Percentiles rank a stretch among this genome's conserved stretches.
Conservation (phyloP, 2,888 invertebrate genomes). For the Agrotis ipsilon region DNA sequence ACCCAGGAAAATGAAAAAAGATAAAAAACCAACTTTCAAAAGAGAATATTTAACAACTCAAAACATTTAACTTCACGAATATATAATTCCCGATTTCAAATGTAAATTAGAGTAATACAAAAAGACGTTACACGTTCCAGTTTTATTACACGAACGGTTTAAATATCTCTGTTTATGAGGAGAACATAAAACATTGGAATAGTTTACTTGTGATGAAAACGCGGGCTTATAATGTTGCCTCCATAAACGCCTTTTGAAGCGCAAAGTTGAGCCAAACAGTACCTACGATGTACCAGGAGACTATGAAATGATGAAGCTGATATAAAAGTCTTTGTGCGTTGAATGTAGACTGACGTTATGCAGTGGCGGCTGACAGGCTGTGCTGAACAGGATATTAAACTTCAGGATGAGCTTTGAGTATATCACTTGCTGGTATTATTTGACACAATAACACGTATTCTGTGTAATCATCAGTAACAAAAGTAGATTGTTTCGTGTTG, state of each 20-base stretch:
- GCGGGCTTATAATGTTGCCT: conserved; percentile 48
- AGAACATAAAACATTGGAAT: conserved; percentile 42
- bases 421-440: conserved; percentile 17
- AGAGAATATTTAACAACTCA: conserved; percentile 32
- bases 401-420: conserved; percentile 24
- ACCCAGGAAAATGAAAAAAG: conserved; percentile 22
- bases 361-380: conserved; percentile 40
- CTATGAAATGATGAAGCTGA: conserved; percentile 55
- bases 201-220: conserved; percentile 55
- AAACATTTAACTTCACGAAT: conserved; percentile 25
- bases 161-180: conserved; percentile 50
- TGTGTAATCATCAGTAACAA: background rate
- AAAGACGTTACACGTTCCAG: conserved; percentile 22
- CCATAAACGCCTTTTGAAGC: conserved; percentile 53
- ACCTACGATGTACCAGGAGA: conserved; percentile 20
- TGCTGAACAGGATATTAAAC: conserved; percentile 49
- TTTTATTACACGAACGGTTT: conserved; percentile 42
- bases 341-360: conserved; percentile 38
- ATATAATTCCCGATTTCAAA: conserved; percentile 36
- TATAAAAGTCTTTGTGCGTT: conserved; percentile 59
- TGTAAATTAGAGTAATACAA: conserved; percentile 21
- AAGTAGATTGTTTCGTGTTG: background rate
- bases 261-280: conserved; percentile 48
- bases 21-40: conserved; percentile 14
- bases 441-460: background rate